Evolutionary conservation across 2,888 invertebrate species (phyloP), one percentile per base, ranked within the genome.

Genomic region (Cheilosia vernalis): DNA sequence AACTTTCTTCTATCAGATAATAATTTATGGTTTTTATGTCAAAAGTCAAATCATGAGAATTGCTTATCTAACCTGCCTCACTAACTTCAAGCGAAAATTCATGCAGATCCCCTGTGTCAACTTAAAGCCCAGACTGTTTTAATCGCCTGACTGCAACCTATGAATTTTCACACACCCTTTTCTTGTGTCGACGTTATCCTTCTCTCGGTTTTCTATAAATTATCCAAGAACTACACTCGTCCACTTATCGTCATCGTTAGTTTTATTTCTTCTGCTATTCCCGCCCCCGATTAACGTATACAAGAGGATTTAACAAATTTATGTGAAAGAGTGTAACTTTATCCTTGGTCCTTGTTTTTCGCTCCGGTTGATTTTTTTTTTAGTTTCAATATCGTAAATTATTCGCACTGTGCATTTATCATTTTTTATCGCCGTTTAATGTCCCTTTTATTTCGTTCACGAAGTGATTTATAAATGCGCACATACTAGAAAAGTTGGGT

Each of bases 361-460:
- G 7, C n/a, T 51, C 6, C 30, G 37, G 4, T 40, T 30, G 27
- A 4, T 49, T 40, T 47, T 37, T 47, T 33, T 70, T 80, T 76
- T 66, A 81, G 70, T 81, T 80, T 82, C 67, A 73, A 73, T 58
- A 53, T 58, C 69, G 72, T 81, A 86, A 85, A 85, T 81, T 81
- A 85, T 85, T 81, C 81, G 63, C 63, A 77, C 40, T 64, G 63
- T 60, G 77, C 82, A 86, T 86, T 86, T 82, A 86, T 86, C 86
- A 86, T 86, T 82, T 86, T 86, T 86, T 86, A 86, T 86, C 86
- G 78, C 55, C 82, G 73, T 67, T 86, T 86, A 86, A 86, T 82
- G 86, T 86, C 82, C 73, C 47, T 86, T 86, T 82, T 86, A 82
- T 82, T 86, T 86, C 72, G 70, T 56, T 85, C 51, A 47, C 72